Evolutionary conservation across 2,113 vertebrate genomes (phyloP).

Genomic region (Sceloporus tristichus): DNA sequence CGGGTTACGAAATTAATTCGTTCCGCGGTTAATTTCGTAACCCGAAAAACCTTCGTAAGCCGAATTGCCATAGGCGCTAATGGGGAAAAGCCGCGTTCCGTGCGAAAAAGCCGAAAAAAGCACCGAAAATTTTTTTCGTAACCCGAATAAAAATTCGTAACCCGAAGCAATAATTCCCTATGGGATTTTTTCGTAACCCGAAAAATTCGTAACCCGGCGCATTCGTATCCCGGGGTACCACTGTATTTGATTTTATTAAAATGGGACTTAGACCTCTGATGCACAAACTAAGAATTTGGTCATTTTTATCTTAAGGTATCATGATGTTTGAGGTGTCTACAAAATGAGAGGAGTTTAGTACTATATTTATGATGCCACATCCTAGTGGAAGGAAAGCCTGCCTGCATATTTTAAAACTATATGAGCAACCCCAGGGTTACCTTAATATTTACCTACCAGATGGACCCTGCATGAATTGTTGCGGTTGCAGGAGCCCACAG

Average conservation of each 20-base stretch:
- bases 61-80: too few relatives aligned
- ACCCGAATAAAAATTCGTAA: too few relatives aligned
- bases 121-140: too few relatives aligned
- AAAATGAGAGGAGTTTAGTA: not conserved
- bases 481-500: slow-evolving; percentile 14
- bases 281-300: not conserved
- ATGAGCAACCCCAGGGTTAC: not conserved
- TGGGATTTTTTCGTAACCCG: too few relatives aligned
- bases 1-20: too few relatives aligned
- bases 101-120: too few relatives aligned
- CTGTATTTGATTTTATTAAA: slow-evolving; percentile 9
- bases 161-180: too few relatives aligned
- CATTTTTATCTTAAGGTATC: not conserved
- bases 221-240: too few relatives aligned
- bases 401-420: slow-evolving; percentile 3
- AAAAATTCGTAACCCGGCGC: too few relatives aligned
- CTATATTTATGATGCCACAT: not conserved
- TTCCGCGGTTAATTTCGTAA: too few relatives aligned
- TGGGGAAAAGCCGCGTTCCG: too few relatives aligned
- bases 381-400: not conserved
- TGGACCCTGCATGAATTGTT: not conserved
- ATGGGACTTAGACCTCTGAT: not conserved
- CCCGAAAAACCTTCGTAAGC: too few relatives aligned
- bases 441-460: not conserved
- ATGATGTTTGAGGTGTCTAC: not conserved